Conservation (phyloP, 2,113 vertebrate genomes). For the Phyllostomus discolor region DNA sequence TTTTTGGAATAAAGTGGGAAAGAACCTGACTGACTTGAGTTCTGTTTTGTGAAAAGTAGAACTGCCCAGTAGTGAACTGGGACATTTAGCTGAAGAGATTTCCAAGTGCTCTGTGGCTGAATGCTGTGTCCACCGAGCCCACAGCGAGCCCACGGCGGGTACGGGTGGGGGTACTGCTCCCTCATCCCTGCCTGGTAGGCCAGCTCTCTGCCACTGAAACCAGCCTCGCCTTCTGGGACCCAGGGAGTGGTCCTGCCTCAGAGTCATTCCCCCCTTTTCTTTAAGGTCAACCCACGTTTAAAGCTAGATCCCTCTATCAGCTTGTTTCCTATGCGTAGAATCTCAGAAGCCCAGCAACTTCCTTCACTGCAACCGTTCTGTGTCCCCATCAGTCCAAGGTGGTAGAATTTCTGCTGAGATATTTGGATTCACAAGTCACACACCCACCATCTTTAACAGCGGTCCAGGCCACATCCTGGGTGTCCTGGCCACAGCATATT, state of each 20-base stretch:
- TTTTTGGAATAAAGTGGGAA: not conserved
- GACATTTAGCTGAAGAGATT: not conserved
- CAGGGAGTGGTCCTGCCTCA: not conserved
- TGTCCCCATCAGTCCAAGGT: not conserved
- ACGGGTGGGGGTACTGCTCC: not conserved
- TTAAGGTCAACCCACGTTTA: not conserved
- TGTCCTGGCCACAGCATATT: not conserved
- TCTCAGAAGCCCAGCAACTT: not conserved
- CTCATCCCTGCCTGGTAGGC: not conserved
- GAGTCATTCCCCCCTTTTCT: too few relatives aligned
- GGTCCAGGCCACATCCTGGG: not conserved
- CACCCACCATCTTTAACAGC: not conserved
- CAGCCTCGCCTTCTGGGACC: not conserved
- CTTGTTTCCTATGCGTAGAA: not conserved
- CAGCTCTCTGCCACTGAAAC: not conserved
- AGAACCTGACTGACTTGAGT: not conserved
- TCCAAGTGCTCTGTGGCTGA: not conserved
- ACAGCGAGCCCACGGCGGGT: not conserved
- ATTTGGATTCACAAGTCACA: not conserved
- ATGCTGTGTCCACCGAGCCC: not conserved
- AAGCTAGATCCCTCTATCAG: not conserved
- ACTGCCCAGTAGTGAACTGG: not conserved
- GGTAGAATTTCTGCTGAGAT: not conserved
- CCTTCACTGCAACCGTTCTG: not conserved
- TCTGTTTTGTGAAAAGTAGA: not conserved